A percentile compares a stretch with the other conserved stretches of the same genome.
phyloP scores from a whole-genome alignment of 2,888 invertebrate genomes.

The Steinernema carpocapsae region DNA sequence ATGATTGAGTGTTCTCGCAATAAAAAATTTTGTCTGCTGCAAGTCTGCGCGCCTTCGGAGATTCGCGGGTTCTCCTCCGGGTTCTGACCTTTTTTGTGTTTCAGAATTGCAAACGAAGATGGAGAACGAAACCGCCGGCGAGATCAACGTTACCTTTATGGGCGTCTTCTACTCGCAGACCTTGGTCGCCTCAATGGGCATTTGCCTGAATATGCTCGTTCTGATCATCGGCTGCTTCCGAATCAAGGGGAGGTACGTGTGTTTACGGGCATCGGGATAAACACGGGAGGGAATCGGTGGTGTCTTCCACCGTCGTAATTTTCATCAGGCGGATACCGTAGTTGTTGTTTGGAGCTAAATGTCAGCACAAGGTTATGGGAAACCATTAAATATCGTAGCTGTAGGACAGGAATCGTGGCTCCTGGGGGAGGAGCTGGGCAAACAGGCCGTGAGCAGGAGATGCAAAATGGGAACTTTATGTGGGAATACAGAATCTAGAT shows the following conservation, averaged over 20 bases:
- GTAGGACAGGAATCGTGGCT: too few relatives aligned
- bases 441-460: too few relatives aligned
- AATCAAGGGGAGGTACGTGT: slow-evolving; percentile 22
- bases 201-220: slow-evolving; percentile 22
- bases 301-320: not conserved
- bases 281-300: not conserved
- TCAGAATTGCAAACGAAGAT: too few relatives aligned
- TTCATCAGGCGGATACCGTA: slow-evolving; percentile 10
- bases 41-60: not conserved
- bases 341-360: not conserved
- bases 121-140: not conserved
- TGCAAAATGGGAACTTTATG: too few relatives aligned
- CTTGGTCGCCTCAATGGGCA: slow-evolving; percentile 10
- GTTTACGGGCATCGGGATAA: not conserved
- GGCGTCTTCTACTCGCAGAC: slow-evolving; percentile 31
- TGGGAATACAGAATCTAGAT: too few relatives aligned
- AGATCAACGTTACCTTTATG: not conserved
- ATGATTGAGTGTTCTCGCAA: not conserved
- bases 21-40: not conserved
- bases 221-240: slow-evolving; percentile 28
- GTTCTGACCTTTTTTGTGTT: not conserved
- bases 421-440: too few relatives aligned
- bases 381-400: slow-evolving; percentile 1
- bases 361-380: slow-evolving; percentile 2
- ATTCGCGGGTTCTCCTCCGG: not conserved